Evolutionary conservation across 1,140 invertebrate species (phyloP).

Genomic region (Calliphora vicina): DNA sequence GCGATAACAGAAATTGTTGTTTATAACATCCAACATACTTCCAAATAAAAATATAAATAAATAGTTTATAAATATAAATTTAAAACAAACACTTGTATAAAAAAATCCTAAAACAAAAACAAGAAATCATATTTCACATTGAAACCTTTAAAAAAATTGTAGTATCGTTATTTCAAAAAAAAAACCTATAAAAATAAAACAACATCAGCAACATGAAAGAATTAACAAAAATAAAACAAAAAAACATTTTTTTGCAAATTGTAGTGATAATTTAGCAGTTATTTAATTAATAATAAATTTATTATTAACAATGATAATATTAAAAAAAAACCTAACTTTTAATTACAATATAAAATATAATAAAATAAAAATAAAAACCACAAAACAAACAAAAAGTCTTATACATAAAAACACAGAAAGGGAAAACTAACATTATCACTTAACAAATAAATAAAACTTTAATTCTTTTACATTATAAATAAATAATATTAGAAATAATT

Average conservation of each 20-base stretch:
- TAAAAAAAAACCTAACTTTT: neutral
- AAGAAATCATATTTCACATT: slow-evolving; percentile 25
- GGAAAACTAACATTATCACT: slow-evolving; percentile 16
- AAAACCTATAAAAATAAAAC: neutral
- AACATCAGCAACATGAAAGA: neutral
- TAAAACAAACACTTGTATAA: neutral
- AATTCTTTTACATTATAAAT: slow-evolving; percentile 1
- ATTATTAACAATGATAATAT: neutral
- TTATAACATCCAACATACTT: slow-evolving; percentile 38
- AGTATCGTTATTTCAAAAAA: slow-evolving; percentile 22
- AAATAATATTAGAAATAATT: neutral
- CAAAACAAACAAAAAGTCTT: neutral
- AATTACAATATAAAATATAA: no score
- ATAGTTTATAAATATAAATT: neutral
- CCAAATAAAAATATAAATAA: slow-evolving; percentile 17
- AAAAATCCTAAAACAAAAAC: slow-evolving; percentile 3
- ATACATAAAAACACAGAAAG: slow-evolving; percentile 16
- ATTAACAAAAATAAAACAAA: slow-evolving; percentile 1
- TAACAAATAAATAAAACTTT: neutral
- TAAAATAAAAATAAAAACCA: neutral
- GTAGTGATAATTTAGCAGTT: slow-evolving; percentile 34
- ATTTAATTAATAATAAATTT: slow-evolving; percentile 16
- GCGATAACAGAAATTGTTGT: slow-evolving; percentile 53
- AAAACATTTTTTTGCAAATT: slow-evolving; percentile 22
- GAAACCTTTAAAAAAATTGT: slow-evolving; percentile 25